Evolutionary conservation across 2,113 vertebrate species (phyloP), one percentile per base, ranked within the genome.

Genomic region (Apaloderma vittatum): DNA sequence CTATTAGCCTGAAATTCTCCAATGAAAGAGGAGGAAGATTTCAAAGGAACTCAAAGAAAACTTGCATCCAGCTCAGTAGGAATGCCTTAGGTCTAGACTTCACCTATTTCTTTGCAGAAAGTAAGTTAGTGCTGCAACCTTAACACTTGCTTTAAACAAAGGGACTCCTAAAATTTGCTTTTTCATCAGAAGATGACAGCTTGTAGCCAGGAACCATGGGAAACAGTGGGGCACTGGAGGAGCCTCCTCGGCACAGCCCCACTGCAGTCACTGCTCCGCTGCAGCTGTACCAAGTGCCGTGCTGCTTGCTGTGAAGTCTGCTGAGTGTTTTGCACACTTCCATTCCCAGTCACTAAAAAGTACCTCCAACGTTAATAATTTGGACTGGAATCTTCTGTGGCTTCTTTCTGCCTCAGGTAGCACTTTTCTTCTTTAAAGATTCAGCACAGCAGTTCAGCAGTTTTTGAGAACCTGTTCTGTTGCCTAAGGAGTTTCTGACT

Each of bases 1-100:
- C 18, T 51, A 37, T 63, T 71, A 89, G 52, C 54, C 49, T 48
- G 54, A 92, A 96, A 78, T 86, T 86, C 76, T 89, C 51, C 52
- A 36, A 14, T 7, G 49, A 65, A 88, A 86, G 58, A 59, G 24
- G 36, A 84, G 36, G 21, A 29, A 83, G 54, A 72, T 96, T 96
- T 94, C 89, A 93, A 93, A 95, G 70, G 29, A 91, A 78, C 9
- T 14, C 7, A 4, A 89, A 80, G 65, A 85, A 89, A 95, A 78
- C 71, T 52, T 88, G 65, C 63, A 94, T 72, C 34, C 65, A 63
- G 27, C 77, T 90, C 84, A 57, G 61, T 22, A 30, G 20, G 80
- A 94, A 90, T 23, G 93, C 91, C 91, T 95, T 52, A 95, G 84
- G 93, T 95, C 49, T 45, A 87, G 23, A 75, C 37, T 87, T 95